Conservation (phyloP, 2,113 vertebrate genomes). For the Amphiprion ocellaris region DNA sequence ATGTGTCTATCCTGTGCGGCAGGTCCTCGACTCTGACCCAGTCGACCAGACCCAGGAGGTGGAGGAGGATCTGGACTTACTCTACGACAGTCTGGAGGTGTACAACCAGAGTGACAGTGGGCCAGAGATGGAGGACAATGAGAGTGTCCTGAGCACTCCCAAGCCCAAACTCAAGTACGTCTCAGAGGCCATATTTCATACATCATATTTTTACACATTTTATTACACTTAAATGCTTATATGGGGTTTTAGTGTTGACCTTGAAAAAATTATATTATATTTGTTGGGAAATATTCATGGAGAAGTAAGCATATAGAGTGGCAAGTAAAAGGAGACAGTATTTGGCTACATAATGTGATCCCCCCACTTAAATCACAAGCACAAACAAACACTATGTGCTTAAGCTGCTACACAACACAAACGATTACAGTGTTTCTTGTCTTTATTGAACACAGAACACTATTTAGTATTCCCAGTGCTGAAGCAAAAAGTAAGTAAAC, state of each 20-base stretch:
- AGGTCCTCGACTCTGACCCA: slow-evolving; percentile 88
- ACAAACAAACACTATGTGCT: too few species aligned
- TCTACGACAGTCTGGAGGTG: slow-evolving; percentile 86
- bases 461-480: too few species aligned
- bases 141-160: slow-evolving; percentile 86
- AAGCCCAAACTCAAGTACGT: slow-evolving; percentile 87
- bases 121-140: slow-evolving; percentile 86
- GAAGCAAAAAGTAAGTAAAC: too few species aligned
- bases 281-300: background rate
- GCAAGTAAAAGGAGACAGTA: background rate
- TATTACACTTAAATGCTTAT: background rate
- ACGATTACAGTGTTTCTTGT: too few species aligned
- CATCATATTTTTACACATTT: too few species aligned
- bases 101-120: slow-evolving; percentile 88
- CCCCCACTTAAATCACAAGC: background rate
- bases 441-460: too few species aligned
- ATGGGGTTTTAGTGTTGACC: too few species aligned
- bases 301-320: background rate
- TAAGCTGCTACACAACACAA: too few species aligned
- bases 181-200: background rate
- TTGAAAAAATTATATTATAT: too few species aligned
- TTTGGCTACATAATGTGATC: background rate
- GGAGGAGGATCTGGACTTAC: slow-evolving; percentile 86
- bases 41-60: slow-evolving; percentile 87
- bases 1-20: slow-evolving; percentile 17